phyloP scores from a whole-genome alignment of 2,797 vertebrate genomes.

The Protosalanx chinensis region DNA sequence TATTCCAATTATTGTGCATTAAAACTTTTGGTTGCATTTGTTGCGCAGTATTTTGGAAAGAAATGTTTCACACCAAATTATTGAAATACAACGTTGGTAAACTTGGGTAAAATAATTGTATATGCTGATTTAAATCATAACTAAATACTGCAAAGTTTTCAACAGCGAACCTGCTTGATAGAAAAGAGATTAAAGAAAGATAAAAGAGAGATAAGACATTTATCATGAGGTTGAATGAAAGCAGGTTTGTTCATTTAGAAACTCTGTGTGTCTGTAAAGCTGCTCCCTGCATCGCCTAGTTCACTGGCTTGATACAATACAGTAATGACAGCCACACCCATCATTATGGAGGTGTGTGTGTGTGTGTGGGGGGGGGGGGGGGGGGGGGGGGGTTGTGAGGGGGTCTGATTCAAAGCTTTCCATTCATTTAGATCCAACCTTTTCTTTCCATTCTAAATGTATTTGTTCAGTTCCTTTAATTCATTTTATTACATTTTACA shows the following conservation, averaged over 20 bases:
- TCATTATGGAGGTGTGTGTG: background rate
- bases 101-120: background rate
- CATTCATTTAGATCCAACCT: background rate
- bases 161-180: background rate
- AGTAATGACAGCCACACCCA: background rate
- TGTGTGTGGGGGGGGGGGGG: background rate
- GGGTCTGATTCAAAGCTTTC: background rate
- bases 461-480: background rate
- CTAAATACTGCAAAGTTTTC: background rate
- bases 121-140: background rate
- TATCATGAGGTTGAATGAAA: slow-evolving; percentile 1
- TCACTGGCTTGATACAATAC: slow-evolving; percentile 8
- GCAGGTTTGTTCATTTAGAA: background rate
- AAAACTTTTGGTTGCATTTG: background rate
- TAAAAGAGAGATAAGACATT: background rate
- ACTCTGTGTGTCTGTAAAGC: background rate
- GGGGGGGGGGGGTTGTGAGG: background rate
- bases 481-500: background rate
- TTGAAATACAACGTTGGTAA: background rate
- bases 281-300: background rate
- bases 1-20: background rate
- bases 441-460: background rate
- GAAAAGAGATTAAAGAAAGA: background rate
- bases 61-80: slow-evolving; percentile 2
- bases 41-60: background rate